Evolutionary conservation across 2,113 vertebrate species (phyloP).

Genomic region (Egretta garzetta): DNA sequence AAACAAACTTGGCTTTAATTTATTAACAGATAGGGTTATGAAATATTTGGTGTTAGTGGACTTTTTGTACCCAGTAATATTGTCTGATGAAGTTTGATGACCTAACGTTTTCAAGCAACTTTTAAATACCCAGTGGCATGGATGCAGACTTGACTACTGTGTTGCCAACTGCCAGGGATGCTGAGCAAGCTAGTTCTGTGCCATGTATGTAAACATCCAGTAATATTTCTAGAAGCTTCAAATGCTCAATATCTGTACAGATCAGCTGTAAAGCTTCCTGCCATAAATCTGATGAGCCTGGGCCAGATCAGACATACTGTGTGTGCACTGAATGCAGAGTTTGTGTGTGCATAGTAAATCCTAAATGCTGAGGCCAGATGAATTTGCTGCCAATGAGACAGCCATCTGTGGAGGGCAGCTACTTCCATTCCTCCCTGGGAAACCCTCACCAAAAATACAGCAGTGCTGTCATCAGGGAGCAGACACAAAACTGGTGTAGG

Average conservation of each 20-base stretch:
- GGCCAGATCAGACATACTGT: neutral
- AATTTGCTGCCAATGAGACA: neutral
- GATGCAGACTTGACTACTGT: neutral
- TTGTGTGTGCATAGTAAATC: neutral
- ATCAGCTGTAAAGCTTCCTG: neutral
- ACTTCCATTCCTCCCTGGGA: neutral
- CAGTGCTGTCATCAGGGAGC: neutral
- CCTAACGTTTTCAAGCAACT: neutral
- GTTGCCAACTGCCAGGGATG: neutral
- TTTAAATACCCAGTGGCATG: neutral
- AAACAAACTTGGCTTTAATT: neutral
- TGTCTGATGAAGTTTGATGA: neutral
- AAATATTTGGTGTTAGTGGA: neutral
- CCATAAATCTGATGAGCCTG: neutral
- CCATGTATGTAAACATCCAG: neutral
- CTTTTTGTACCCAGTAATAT: neutral
- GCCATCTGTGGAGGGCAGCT: neutral
- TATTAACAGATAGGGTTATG: neutral
- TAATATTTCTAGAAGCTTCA: neutral
- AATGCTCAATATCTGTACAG: neutral
- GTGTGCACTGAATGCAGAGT: neutral
- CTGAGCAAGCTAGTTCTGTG: neutral
- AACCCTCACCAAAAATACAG: neutral
- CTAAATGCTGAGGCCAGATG: neutral
- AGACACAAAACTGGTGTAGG: neutral